Conservation (phyloP, 1,140 invertebrate genomes). For the Luehdorfia chinensis region DNA sequence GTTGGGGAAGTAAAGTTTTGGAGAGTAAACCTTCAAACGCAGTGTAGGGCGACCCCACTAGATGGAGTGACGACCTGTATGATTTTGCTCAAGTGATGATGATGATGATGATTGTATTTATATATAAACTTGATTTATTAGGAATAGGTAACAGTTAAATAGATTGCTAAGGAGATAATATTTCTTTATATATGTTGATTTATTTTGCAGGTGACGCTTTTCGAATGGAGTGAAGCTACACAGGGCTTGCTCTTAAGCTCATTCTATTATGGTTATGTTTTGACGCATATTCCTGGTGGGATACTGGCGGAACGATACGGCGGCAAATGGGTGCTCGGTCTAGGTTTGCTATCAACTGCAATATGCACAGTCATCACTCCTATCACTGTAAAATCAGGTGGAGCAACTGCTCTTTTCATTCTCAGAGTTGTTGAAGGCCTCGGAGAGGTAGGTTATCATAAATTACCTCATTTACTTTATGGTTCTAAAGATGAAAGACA, state of each 20-base stretch:
- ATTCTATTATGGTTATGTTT: conserved; percentile 81
- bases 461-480: no score
- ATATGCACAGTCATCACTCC: conserved; percentile 79
- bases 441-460: conserved; percentile 80
- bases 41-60: no score
- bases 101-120: no score
- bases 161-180: not conserved
- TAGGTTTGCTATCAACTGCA: conserved; percentile 81
- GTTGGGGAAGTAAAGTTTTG: no score
- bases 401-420: conserved; percentile 79
- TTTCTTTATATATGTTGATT: not conserved
- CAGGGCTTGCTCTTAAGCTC: conserved; percentile 78
- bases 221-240: conserved; percentile 79
- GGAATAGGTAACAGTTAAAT: no score
- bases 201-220: conserved; percentile 45
- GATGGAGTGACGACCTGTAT: no score
- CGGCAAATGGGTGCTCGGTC: conserved; percentile 79
- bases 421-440: conserved; percentile 83
- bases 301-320: conserved; percentile 79
- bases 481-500: no score
- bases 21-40: no score
- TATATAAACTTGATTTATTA: no score
- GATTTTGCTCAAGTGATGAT: no score
- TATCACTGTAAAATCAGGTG: conserved; percentile 68
- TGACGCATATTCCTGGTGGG: conserved; percentile 81